A percentile compares a stretch with the other conserved stretches of the same genome.
phyloP scores from a whole-genome alignment of 1,140 invertebrate genomes.

The Babylonia areolata region DNA sequence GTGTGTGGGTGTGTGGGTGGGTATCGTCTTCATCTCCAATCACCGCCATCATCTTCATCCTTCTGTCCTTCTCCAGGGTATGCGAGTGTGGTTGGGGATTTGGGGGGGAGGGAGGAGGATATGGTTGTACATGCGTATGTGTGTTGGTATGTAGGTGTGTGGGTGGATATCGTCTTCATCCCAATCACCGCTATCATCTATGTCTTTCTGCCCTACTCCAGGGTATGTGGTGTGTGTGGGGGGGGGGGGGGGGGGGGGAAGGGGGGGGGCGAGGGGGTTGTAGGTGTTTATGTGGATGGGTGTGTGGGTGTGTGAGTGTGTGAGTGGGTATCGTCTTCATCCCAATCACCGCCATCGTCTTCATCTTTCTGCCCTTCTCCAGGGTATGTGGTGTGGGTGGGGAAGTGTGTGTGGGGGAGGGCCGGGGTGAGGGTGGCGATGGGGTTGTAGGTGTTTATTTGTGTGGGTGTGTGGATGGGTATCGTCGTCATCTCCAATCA shows the following conservation, averaged over 20 bases:
- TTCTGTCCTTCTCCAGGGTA: not conserved
- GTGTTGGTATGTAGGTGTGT: too few relatives aligned
- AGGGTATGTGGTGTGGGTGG: too few relatives aligned
- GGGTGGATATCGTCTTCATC: conserved; percentile 87
- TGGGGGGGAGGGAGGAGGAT: not conserved
- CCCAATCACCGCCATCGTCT: conserved; percentile 15
- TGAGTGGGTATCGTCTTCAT: conserved; percentile 18
- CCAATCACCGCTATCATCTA: conserved; percentile 90
- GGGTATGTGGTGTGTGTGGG: conserved; percentile 28
- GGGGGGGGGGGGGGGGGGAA: not conserved
- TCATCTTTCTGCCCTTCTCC: too few relatives aligned
- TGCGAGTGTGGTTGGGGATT: not conserved
- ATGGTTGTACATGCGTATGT: too few relatives aligned
- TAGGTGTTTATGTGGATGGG: too few relatives aligned
- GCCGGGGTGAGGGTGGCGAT: too few relatives aligned
- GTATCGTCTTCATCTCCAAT: conserved; percentile 76
- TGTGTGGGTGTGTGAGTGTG: too few relatives aligned
- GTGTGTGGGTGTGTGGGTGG: too few relatives aligned
- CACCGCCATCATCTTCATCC: conserved; percentile 33
- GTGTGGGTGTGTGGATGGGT: too few relatives aligned
- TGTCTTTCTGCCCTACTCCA: conserved; percentile 80
- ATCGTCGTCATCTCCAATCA: too few relatives aligned
- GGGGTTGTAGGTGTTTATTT: too few relatives aligned
- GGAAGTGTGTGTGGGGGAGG: too few relatives aligned
- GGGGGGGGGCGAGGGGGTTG: not conserved